Evolutionary conservation across 2,113 vertebrate species (phyloP), one percentile per base, ranked within the genome.

Genomic region (Apodemus sylvaticus): DNA sequence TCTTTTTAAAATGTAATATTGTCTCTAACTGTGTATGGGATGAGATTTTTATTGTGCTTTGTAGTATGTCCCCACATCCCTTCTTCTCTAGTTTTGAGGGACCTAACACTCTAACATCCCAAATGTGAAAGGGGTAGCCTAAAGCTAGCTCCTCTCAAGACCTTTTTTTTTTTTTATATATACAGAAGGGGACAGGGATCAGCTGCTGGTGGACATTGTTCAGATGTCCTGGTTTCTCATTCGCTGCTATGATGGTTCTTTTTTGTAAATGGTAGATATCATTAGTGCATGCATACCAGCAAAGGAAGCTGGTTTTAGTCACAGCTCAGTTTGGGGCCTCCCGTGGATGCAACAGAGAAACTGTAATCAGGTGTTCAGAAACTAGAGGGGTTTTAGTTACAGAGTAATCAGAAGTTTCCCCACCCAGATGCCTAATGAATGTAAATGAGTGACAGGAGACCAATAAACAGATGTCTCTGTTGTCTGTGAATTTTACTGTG

Each of bases 391-490:
- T 66, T 87, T 95, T 92, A 81, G 66, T 92, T 81, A 95, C 29
- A 81, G 76, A 76, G 24, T 70, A 96, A 71, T 96, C 91, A 92
- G 66, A 92, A 88, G 51, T 93, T 93, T 58, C 8, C 22, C 39
- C 39, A 89, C 76, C 66, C 93, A 97, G 92, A 91, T 96, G 94
- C 85, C 85, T 97, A 89, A 96, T 96, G 94, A 94, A 95, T 95
- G 89, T 1, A 7, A 62, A 97, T 83, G 66, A 87, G 96, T 82
- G 90, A 45, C 93, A 82, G 62, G 96, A 94, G 95, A 96, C 92
- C 93, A 88, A 97, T 97, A 95, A 97, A 96, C 94, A 97, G 94
- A 97, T 97, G 94, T 97, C 78, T 95, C 86, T 88, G 76, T 88
- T 96, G 92, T 86, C 95, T 97, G 94, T 74, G 90, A 90, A 78